A percentile compares a stretch with the other conserved stretches of the same genome.
Conservation (phyloP, 2,888 invertebrate species). For the Chrysotoxum bicinctum region DNA sequence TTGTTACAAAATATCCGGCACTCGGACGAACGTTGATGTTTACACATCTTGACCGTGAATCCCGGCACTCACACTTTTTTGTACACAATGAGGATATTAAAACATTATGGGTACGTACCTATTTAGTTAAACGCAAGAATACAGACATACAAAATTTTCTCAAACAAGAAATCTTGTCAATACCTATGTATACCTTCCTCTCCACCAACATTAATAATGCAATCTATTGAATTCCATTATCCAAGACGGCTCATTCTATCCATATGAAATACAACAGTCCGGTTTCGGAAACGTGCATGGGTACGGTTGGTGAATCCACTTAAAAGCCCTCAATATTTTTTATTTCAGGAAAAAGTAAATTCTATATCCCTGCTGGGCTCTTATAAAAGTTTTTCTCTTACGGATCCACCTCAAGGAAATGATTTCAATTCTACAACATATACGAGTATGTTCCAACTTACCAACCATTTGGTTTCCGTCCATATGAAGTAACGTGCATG, state of each 20-base stretch:
- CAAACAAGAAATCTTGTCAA: not conserved
- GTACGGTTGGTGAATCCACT: constrained; percentile 55
- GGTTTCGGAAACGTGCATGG: constrained; percentile 35
- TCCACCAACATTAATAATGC: constrained; percentile 30
- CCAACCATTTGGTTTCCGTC: constrained; percentile 58
- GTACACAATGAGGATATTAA: not conserved
- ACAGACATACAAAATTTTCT: not conserved
- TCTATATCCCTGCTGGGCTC: constrained; percentile 20
- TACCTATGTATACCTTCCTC: not conserved
- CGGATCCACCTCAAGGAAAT: constrained; percentile 55
- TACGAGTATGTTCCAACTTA: not conserved
- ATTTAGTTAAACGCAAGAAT: not conserved
- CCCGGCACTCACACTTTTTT: no score
- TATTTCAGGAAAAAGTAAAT: constrained; percentile 24
- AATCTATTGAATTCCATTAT: constrained; percentile 56
- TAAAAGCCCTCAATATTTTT: constrained; percentile 45
- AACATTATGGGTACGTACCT: no score
- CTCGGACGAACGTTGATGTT: no score
- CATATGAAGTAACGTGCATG: constrained; percentile 52
- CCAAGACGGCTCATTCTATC: constrained; percentile 10
- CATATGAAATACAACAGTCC: not conserved
- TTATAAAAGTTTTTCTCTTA: not conserved
- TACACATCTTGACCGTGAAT: no score
- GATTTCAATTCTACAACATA: constrained; percentile 56
- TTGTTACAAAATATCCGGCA: no score